Evolutionary conservation across 2,797 vertebrate species (phyloP), one percentile per base, ranked within the genome.

Genomic region (Ficedula albicollis): DNA sequence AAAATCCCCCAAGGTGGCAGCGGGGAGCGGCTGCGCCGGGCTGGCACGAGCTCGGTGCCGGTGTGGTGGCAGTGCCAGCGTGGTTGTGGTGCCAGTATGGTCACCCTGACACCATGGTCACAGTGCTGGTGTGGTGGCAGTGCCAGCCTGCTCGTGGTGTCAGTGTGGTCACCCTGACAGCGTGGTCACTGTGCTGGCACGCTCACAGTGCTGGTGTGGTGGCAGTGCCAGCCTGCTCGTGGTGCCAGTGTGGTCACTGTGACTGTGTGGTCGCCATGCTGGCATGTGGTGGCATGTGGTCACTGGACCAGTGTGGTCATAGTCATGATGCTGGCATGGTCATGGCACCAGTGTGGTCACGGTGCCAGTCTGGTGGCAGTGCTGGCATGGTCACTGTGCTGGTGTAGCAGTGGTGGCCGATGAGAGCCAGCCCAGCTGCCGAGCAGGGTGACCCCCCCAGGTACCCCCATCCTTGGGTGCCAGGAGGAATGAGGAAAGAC

Each of bases 1-100:
- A 98, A 98, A 98, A 98, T 98, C 98, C 98, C 98, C 98, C 96
- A 98, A 98, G 98, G 98, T 98, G 98, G 98, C 66, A 22, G 92
- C 7, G 68, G 92, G 96, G 95, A 96, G 92, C 62, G 92, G 92
- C 89, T 93, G 93, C 9, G 69, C 84, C 26, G 21, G 46, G 72
- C 58, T 6, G 34, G 78, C 49, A 9, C 5, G 30, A 38, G 36
- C 1, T 8, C 7, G 3, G 58, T 20, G 74, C 54, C 13, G 5
- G 30, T 2, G 52, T 10, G 52, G 30, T 25, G 59, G 17, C 26
- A 5, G 9, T 44, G 62, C 38, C 64, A 51, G 44, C 16, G 11
- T 23, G 34, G 8, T 10, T 4, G 3, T 7, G 27, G 66, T 51
- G 66, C 27, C 66, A 51, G 4, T 2, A 32, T 49, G 73, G 73